Percentiles rank a stretch among this genome's conserved stretches.
These are phyloP conservation scores for Zosterops hypoxanthus DNA, from an alignment of 2,113 vertebrate genomes.

Conservation along the genomic window DNA sequence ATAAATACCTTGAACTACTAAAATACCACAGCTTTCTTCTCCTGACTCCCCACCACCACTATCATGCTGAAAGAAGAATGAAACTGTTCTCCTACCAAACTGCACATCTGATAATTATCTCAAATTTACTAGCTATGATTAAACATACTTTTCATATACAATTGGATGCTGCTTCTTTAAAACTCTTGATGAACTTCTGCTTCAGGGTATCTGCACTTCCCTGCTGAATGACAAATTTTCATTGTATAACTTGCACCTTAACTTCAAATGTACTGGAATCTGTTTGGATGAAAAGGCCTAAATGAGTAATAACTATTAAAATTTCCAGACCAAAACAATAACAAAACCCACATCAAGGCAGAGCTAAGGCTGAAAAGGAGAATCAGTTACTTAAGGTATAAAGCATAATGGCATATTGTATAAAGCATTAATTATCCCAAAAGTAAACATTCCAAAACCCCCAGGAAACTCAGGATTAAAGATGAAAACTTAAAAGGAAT, in stretches of 20 bases:
- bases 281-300: not conserved
- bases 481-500: conserved; percentile 29
- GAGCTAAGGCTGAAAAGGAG: not conserved
- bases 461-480: conserved; percentile 50
- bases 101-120: not conserved
- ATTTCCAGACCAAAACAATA: conserved; percentile 59
- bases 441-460: conserved; percentile 30
- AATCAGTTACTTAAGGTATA: conserved; percentile 3
- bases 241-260: not conserved
- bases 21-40: not conserved
- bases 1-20: not conserved
- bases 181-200: not conserved
- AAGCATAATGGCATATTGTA: not conserved
- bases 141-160: not conserved
- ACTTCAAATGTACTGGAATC: not conserved
- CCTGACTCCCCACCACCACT: not conserved
- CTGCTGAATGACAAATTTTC: not conserved
- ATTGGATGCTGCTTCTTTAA: not conserved
- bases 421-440: conserved; percentile 27
- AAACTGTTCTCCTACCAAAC: not conserved
- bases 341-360: conserved; percentile 28
- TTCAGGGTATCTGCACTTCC: not conserved
- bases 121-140: not conserved
- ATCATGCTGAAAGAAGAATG: not conserved
- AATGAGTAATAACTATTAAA: conserved; percentile 31